These are phyloP conservation scores for Agraylea sexmaculata DNA, from an alignment of 1,140 invertebrate genomes.

Conservation along the genomic window DNA sequence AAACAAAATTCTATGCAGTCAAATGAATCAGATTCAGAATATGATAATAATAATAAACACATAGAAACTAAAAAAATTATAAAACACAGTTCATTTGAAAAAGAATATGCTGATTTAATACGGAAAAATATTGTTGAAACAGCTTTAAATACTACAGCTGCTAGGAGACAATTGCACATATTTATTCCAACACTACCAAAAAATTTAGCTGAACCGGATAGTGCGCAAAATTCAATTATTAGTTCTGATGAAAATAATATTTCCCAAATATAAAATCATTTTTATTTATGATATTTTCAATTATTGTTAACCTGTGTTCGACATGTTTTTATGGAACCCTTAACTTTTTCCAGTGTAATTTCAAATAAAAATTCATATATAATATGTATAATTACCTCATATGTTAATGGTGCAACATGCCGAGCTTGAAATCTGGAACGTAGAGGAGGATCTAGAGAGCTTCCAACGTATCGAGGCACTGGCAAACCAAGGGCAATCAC, in stretches of 20 bases:
- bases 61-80: slow-evolving; percentile 1
- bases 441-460: slow-evolving; percentile 90
- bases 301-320: background rate
- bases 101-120: slow-evolving; percentile 35
- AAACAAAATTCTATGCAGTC: too few relatives aligned
- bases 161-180: slow-evolving; percentile 50
- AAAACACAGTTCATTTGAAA: slow-evolving; percentile 22
- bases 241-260: too few relatives aligned
- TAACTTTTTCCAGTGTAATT: background rate
- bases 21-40: slow-evolving; percentile 3
- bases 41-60: slow-evolving; percentile 3
- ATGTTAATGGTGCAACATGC: slow-evolving; percentile 54
- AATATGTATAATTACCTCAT: slow-evolving; percentile 41
- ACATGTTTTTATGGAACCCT: slow-evolving; percentile 1
- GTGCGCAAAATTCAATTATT: slow-evolving; percentile 2
- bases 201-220: too few relatives aligned
- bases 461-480: slow-evolving; percentile 79
- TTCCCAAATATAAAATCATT: background rate
- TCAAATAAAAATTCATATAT: background rate
- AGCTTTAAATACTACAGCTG: slow-evolving; percentile 21
- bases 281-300: background rate
- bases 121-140: slow-evolving; percentile 29
- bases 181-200: slow-evolving; percentile 51
- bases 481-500: slow-evolving; percentile 85
- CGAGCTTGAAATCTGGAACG: slow-evolving; percentile 89